phyloP scores from a whole-genome alignment of 2,797 vertebrate genomes.

The Margarornis squamiger region DNA sequence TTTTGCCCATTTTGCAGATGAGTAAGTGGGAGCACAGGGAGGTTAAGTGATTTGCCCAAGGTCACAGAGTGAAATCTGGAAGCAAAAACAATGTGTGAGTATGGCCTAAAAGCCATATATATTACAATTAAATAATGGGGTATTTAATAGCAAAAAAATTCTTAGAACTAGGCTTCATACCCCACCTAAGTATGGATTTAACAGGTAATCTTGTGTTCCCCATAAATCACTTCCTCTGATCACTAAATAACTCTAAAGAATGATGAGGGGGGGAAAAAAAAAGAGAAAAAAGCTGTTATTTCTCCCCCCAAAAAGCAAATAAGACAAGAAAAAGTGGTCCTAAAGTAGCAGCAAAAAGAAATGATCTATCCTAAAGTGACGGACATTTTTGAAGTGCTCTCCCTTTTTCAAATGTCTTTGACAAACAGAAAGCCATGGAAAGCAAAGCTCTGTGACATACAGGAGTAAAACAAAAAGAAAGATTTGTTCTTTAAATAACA shows the following conservation, averaged over 20 bases:
- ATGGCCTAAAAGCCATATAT: conserved; percentile 36
- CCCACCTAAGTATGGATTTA: neutral
- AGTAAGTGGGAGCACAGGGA: conserved; percentile 60
- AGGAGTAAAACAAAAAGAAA: neutral
- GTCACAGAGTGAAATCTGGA: conserved; percentile 49
- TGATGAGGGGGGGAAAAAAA: accelerated
- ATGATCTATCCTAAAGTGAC: neutral
- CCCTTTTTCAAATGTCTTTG: neutral
- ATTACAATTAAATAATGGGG: conserved; percentile 40
- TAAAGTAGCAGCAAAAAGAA: neutral
- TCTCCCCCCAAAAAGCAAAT: neutral
- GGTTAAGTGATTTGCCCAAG: conserved; percentile 64
- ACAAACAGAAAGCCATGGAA: neutral
- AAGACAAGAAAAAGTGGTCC: neutral
- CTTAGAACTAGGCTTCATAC: neutral
- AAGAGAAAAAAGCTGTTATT: neutral
- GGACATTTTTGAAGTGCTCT: neutral
- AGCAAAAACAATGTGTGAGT: conserved; percentile 35
- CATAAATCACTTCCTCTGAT: neutral
- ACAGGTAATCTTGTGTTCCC: neutral
- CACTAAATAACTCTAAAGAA: neutral
- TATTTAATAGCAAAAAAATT: conserved; percentile 16
- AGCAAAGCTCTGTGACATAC: neutral
- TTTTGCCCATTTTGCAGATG: conserved; percentile 59
- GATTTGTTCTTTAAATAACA: neutral